Evolutionary conservation across 2,888 invertebrate genomes (phyloP), one percentile per base, ranked within the genome.

Genomic region (Operophtera brumata): DNA sequence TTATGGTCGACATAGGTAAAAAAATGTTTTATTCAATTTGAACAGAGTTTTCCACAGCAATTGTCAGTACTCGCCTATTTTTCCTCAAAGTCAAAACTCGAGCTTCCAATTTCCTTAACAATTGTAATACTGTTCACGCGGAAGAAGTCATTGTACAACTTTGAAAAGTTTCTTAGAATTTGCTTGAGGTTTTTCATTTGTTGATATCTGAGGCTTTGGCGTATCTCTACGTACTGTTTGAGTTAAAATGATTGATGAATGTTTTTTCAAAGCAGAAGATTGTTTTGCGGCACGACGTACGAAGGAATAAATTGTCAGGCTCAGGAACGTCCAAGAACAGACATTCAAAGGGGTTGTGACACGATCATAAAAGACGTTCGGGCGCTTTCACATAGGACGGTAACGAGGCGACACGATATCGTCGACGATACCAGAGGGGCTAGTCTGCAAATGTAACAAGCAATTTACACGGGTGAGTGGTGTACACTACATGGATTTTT

Each of bases 41-140:
- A 37, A 12, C 11, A 25, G 39, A 44, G 37, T 37, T 36, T 36
- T 37, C 35, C 20, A 35, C 11, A 26, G 20, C 28, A 49, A 28
- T 42, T 40, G 47, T 14, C 45, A 9, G 26, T 26, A 12, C 30
- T 13, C 8, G 25, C 13, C 34, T 26, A 43, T 42, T 25, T 20
- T 25, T 32, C 20, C 34, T 14, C 44, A 51, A 45, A 45, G 30
- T 43, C 28, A 28, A 10, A 44, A 50, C 34, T 45, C 45, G 6
- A 43, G 28, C 14, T 34, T 44, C 34, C 34, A 51, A 44, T 44
- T 51, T 51, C 45, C 45, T 13, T 12, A 34, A 20, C 51, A 26
- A 51, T 45, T 51, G 51, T 35, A 26, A 51, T 45, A 45, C 40
- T 44, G 39, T 35, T 45, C 44, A 40, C 26, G 40, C 45, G 40